Percentiles rank a stretch among this genome's conserved stretches.
Conservation (phyloP, 1,140 invertebrate genomes). For the Lordiphosa mommai region DNA sequence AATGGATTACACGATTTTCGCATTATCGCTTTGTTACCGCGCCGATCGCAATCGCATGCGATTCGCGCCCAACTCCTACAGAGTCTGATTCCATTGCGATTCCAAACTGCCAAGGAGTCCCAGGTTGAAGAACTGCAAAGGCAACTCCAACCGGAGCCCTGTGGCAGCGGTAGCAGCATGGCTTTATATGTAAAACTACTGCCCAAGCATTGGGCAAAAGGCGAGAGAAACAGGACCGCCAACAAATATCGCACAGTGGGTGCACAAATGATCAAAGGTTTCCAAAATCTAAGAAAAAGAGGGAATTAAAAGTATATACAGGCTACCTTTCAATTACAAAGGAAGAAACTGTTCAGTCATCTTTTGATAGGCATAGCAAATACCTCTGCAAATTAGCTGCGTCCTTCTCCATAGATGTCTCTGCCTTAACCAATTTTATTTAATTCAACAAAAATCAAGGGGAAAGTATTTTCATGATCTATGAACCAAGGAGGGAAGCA, state of each 20-base stretch:
- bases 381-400: too few species aligned
- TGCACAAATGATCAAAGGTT: too few species aligned
- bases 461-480: too few species aligned
- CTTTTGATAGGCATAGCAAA: too few species aligned
- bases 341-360: too few species aligned
- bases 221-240: constrained; percentile 28
- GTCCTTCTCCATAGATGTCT: too few species aligned
- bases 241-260: constrained; percentile 31
- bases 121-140: not conserved
- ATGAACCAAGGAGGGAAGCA: too few species aligned
- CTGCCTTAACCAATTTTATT: too few species aligned
- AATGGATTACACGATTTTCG: constrained; percentile 80
- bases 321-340: too few species aligned
- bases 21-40: constrained; percentile 79
- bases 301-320: too few species aligned
- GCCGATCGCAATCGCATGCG: constrained; percentile 75
- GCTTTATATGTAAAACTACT: constrained; percentile 74
- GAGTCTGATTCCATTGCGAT: not conserved
- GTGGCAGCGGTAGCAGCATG: constrained; percentile 43
- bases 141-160: not conserved
- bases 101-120: not conserved
- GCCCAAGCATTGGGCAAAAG: constrained; percentile 31
- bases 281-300: too few species aligned
- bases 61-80: constrained; percentile 20
- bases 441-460: too few species aligned